Evolutionary conservation across 2,888 invertebrate species (phyloP), one percentile per base, ranked within the genome.

Genomic region (Stenolophus ochropezus): DNA sequence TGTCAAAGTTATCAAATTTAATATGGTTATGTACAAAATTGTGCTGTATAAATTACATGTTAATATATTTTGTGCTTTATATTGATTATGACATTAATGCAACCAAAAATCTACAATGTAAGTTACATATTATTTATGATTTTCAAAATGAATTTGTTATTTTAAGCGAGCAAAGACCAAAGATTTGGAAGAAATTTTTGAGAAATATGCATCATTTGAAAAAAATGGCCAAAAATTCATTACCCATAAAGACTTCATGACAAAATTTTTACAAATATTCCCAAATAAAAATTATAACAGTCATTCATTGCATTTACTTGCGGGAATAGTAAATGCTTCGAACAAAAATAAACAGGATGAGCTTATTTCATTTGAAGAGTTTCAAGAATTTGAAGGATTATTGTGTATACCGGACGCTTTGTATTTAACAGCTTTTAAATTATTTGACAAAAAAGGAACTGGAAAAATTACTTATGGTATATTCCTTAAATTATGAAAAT

Each of bases 391-490:
- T 89, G 99, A 99, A 90, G 98, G 97, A 5, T 90, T 98, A 82
- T 93, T 99, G 74, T 98, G 98, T 88, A 95, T 97, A 27, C 99
- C 99, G 16, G 99, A 99, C 90, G 98, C 98, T 49, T 92, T 99
- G 81, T 99, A 99, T 90, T 96, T 97, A 91, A 97, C 98, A 82
- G 99, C 99, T 87, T 99, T 99, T 91, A 98, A 98, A 89, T 92
- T 99, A 83, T 99, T 99, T 89, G 99, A 99, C 89, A 96, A 96
- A 75, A 97, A 98, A 88, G 98, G 98, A 90, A 98, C 97, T 89
- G 99, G 99, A 88, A 94, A 95, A 89, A 96, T 99, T 87, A 95
- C 97, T 85, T 98, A 96, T 90, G 95, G 98, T 97, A 91, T 92
- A 92, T 42, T 8, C 4, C n/a, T n/a, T n/a, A n/a, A n/a, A n/a